Base-by-base conservation (phyloP, 2,113 vertebrate species). In the Hypanus sabinus region DNA sequence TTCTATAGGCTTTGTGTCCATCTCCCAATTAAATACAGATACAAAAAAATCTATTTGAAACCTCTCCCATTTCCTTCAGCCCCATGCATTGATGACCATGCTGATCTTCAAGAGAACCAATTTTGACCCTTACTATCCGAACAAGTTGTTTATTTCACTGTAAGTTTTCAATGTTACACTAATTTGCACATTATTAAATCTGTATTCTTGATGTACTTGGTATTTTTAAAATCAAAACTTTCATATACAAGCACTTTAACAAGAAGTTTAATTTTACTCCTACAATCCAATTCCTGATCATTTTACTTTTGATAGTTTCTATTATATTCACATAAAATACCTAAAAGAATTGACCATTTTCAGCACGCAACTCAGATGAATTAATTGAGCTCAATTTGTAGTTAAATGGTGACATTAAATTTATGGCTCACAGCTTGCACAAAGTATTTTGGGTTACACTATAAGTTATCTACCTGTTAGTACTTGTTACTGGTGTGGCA, bases 401-500 rank as follows among this genome's bases (percentile, higher is more conserved):
- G 62, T 2, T 71, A 71, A 46, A 30, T 71, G 5, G 57, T 71
- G 3, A 92, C 30, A 46, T 71, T 20, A 33, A 33, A 92, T 60
- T 68, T 8, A 91, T 38, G 22, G 38, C 3, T 33, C 68, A 71
- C 10, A 68, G 24, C 90, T 71, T 71, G n/a, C 55, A 62, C 30
- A 16, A 7, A 88, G 7, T 11, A 70, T 11, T 70, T 70, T 16
- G 1, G 68, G 57, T 62, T 88, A n/a, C 62, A 68, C 6, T 65
- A 65, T 65, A 75, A 62, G 46, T 65, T 38, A 93, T 95, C 95
- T 95, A 98, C 98, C 98, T 98, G 94, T 98, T 98, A 95, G 97
- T 97, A 95, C 97, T 95, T 55, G 98, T 96, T 94, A 96, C 95
- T 62, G 96, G 95, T 94, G 97, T 96, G 71, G 98, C 97, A 95